Evolutionary conservation across 2,888 invertebrate species (phyloP).

Genomic region (Julus scanicus): DNA sequence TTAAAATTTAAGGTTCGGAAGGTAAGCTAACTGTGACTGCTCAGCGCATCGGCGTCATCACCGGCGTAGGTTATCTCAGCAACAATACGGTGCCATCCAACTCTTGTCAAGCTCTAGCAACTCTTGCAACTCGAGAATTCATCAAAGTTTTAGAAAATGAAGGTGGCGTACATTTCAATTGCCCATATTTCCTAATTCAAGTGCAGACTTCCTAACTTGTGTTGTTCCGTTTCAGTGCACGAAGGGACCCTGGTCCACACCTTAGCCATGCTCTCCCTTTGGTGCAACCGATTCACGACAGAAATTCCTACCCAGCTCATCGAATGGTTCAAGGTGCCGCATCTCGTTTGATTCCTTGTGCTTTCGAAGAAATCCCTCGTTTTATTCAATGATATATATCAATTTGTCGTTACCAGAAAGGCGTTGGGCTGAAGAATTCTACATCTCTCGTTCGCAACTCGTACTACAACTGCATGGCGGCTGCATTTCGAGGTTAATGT

Average conservation of each 20-base stretch:
- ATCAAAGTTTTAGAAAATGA: conserved; percentile 84
- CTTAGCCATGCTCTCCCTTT: conserved; percentile 81
- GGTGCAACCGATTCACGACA: conserved; percentile 77
- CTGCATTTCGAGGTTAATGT: conserved; percentile 71
- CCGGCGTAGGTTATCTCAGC: conserved; percentile 79
- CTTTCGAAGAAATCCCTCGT: not conserved
- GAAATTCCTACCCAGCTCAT: conserved; percentile 75
- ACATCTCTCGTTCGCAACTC: conserved; percentile 81
- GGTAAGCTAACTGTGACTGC: conserved; percentile 90
- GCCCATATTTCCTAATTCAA: no score
- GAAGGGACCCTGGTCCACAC: conserved; percentile 88
- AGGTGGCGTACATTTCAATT: conserved; percentile 64
- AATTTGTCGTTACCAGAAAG: conserved; percentile 72
- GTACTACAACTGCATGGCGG: conserved; percentile 80
- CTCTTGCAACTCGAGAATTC: conserved; percentile 75
- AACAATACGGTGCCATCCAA: conserved; percentile 75
- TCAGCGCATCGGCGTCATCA: conserved; percentile 86
- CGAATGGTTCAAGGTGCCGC: conserved; percentile 69
- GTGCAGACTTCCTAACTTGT: not conserved
- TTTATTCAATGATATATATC: not conserved
- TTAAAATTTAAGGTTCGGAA: conserved; percentile 73
- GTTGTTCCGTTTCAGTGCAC: conserved; percentile 72
- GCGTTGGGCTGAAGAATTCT: conserved; percentile 77
- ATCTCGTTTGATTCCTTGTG: not conserved
- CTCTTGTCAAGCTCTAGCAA: conserved; percentile 72